Base-by-base conservation (phyloP, 1,140 invertebrate species). In the Druon quercuslanigerum region DNA sequence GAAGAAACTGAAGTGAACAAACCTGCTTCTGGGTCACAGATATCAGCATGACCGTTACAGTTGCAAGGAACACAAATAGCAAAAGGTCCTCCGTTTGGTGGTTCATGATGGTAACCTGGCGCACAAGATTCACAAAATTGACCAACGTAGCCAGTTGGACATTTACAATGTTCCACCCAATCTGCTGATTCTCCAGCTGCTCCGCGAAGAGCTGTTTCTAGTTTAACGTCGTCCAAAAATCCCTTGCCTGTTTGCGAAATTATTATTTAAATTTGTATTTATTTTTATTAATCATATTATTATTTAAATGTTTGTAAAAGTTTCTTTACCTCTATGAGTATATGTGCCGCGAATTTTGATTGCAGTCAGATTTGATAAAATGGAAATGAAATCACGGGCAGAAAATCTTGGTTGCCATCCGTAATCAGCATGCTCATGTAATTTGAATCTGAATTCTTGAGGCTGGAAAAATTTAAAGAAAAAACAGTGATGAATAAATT, bases 111-210 rank as follows among this genome's bases (percentile, higher is more conserved):
- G 85, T 95, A 99, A 0, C 98, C 98, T 0, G 97, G 96, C 0
- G 96, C 96, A 88, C 99, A 99, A 0, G 97, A 98, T 91, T 99
- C 98, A 87, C 99, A 99, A 90, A 97, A 99, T 90, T 99, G 97
- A 0, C 98, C 96, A 0, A 96, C 93, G 84, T 99, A 99, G 0
- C 97, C 98, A 75, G 95, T 93, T 0, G 97, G 97, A 90, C 99
- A 99, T 11, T 95, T 94, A 88, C 99, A 99, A 83, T 95, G 95
- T 90, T 99, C 99, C 8, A 99, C 95, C 98, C 97, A 99, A 71
- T 94, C 94, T 0, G 98, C 98, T 0, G 95, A 92, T 2, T 94
- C 92, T 1, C 96, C 96, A 54, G 96, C 94, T 5, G 95, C 94
- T 0, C 96, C 96, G 16, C 95, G 92, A 56, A 95, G 93, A 0